Evolutionary conservation across 2,113 vertebrate species (phyloP).

Genomic region (Hemibagrus wyckioides): DNA sequence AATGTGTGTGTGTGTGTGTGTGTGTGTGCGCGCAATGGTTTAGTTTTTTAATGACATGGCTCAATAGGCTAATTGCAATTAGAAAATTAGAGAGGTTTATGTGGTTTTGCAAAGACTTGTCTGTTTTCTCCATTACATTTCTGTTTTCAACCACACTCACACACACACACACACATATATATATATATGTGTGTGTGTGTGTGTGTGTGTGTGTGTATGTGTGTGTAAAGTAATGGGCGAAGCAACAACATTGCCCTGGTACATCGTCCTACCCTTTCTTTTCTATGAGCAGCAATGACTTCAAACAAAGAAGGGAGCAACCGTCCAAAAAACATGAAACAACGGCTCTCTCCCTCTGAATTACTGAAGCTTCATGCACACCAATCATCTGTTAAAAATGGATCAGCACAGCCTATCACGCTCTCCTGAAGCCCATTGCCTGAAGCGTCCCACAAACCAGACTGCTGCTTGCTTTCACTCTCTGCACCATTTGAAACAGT

Average conservation of each 20-base stretch:
- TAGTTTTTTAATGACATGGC: too few species aligned
- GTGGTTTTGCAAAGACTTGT: background rate
- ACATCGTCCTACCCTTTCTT: slow-evolving; percentile 71
- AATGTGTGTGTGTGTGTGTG: too few species aligned
- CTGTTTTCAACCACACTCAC: too few species aligned
- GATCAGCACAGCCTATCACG: slow-evolving; percentile 54
- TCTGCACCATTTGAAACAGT: slow-evolving; percentile 42
- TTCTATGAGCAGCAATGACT: slow-evolving; percentile 69
- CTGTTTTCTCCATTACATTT: background rate
- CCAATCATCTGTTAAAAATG: slow-evolving; percentile 54
- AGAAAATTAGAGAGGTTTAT: background rate
- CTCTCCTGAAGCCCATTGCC: slow-evolving; percentile 51
- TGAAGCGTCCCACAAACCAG: slow-evolving; percentile 43
- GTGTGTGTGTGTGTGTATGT: too few species aligned
- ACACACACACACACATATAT: too few species aligned
- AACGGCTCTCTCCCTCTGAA: slow-evolving; percentile 62
- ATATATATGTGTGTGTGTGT: too few species aligned
- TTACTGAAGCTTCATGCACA: slow-evolving; percentile 56
- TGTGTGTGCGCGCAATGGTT: too few species aligned
- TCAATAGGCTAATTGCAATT: background rate
- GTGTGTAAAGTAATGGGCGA: slow-evolving; percentile 72
- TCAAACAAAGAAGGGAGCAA: slow-evolving; percentile 54
- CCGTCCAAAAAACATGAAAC: slow-evolving; percentile 61
- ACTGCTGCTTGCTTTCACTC: slow-evolving; percentile 36
- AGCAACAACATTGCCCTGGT: slow-evolving; percentile 71